Percentiles rank a stretch among this genome's conserved stretches.
phyloP scores from a whole-genome alignment of 2,888 invertebrate species.

The Apamea sordens region DNA sequence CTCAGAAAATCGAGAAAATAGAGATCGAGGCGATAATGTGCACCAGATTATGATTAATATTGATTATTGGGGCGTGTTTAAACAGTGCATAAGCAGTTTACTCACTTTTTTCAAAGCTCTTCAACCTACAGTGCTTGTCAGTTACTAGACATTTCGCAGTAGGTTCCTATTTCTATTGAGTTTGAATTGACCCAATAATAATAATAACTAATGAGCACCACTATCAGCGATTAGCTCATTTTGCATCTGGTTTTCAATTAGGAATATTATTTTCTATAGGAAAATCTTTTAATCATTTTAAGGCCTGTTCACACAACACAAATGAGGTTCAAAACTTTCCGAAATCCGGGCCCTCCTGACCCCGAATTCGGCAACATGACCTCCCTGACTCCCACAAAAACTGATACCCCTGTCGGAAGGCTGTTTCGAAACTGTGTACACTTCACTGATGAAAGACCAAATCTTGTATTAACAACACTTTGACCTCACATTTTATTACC shows the following conservation, averaged over 20 bases:
- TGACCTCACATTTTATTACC: conserved; percentile 47
- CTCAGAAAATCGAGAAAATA: conserved; percentile 1
- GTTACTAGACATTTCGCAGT: conserved; percentile 9
- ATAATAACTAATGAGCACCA: neutral
- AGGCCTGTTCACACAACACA: neutral
- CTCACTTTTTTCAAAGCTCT: conserved; percentile 7
- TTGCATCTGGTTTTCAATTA: neutral
- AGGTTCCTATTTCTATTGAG: neutral
- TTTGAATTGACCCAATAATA: neutral
- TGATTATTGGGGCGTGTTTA: conserved; percentile 1
- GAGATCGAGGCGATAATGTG: neutral
- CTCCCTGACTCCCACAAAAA: neutral
- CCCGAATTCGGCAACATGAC: neutral
- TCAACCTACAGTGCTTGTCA: neutral
- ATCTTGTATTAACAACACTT: neutral
- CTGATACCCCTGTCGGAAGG: neutral
- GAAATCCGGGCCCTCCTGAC: neutral
- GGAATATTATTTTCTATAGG: neutral
- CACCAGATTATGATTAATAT: neutral
- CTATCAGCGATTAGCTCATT: neutral
- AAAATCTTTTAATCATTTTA: neutral
- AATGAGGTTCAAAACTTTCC: neutral
- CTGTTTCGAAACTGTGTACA: neutral
- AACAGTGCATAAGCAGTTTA: conserved; percentile 14
- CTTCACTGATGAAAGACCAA: neutral